A percentile compares a stretch with the other conserved stretches of the same genome.
phyloP scores from a whole-genome alignment of 1,140 invertebrate species.

The Solenopsis invicta region DNA sequence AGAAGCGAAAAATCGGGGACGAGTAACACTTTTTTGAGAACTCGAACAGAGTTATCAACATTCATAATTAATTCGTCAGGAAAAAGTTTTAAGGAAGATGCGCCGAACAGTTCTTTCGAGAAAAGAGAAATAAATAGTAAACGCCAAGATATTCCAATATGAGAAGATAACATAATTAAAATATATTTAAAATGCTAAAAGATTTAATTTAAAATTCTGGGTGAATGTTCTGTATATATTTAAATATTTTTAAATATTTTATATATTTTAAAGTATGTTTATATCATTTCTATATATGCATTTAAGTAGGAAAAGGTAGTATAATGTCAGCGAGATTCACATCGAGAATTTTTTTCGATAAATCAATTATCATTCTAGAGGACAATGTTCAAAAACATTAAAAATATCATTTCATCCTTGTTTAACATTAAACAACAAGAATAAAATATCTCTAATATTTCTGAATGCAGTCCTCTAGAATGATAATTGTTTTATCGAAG shows the following conservation, averaged over 20 bases:
- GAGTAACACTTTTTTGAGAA: slow-evolving; percentile 4
- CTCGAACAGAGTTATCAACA: neutral
- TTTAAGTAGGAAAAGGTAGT: too few species aligned
- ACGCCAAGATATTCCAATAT: neutral
- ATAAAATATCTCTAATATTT: too few species aligned
- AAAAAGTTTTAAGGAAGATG: neutral
- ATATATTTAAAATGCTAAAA: neutral
- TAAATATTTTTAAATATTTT: neutral
- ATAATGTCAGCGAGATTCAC: too few species aligned
- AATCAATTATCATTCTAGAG: too few species aligned
- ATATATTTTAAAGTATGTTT: neutral
- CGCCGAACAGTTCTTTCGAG: neutral
- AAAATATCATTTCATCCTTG: too few species aligned
- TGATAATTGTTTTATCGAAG: too few species aligned
- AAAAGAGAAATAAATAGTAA: neutral
- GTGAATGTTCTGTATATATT: neutral
- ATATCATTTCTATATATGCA: neutral
- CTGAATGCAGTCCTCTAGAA: too few species aligned
- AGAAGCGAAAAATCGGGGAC: neutral
- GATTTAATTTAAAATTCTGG: neutral
- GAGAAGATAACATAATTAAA: neutral
- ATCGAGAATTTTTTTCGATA: too few species aligned
- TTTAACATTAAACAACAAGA: too few species aligned
- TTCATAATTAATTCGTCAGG: neutral
- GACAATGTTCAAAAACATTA: too few species aligned